Evolutionary conservation across 2,797 vertebrate genomes (phyloP).

Genomic region (Ciconia nigra): DNA sequence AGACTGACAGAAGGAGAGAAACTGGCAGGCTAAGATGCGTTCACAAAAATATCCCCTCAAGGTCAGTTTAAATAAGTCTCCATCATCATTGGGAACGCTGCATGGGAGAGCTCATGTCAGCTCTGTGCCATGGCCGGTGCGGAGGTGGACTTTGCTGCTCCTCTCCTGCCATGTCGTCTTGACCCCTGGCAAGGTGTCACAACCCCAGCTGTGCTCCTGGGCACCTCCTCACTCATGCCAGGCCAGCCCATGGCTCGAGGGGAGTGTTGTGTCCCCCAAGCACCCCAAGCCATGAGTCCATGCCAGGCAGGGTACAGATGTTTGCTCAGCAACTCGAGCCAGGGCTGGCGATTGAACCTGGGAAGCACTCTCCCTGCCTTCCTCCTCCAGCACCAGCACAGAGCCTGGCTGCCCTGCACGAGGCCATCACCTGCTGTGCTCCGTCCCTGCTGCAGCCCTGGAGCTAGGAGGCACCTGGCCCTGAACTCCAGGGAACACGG

Average conservation of each 20-base stretch:
- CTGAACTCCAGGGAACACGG: not conserved
- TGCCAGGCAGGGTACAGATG: not conserved
- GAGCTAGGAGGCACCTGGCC: accelerated
- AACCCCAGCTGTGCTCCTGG: not conserved
- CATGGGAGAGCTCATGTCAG: not conserved
- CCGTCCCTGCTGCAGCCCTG: not conserved
- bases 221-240: not conserved
- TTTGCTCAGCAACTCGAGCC: not conserved
- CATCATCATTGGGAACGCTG: not conserved
- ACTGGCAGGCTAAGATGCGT: not conserved
- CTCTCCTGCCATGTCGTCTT: not conserved
- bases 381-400: not conserved
- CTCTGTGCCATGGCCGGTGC: accelerated
- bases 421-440: not conserved
- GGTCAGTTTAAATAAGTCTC: constrained; percentile 50
- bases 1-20: not conserved
- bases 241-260: not conserved
- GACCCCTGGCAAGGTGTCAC: not conserved
- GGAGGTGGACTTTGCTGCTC: not conserved
- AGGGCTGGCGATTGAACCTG: not conserved
- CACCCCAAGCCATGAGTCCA: accelerated
- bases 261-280: not conserved
- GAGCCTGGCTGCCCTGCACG: accelerated
- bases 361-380: not conserved
- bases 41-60: constrained; percentile 1